Evolutionary conservation across 64 coral and sea anemone species (phyloP).

Genomic region (Platygyra sinensis): DNA sequence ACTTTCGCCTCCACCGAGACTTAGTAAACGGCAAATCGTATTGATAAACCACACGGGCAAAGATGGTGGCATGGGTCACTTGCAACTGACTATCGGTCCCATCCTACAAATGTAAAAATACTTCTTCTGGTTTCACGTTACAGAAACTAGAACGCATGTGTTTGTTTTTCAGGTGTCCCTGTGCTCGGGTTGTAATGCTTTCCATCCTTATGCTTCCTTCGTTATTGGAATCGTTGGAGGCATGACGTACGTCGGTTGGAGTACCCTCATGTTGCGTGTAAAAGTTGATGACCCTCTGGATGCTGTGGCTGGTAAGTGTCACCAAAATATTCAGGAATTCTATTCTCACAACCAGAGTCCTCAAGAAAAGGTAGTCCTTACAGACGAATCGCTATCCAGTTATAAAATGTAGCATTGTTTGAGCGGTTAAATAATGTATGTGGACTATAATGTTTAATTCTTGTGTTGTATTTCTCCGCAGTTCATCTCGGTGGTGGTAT

Average conservation of each 20-base stretch:
- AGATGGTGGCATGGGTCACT: too few species aligned
- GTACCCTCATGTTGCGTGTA: constrained; percentile 40
- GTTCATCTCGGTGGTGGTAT: constrained; percentile 89
- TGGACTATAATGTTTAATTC: too few species aligned
- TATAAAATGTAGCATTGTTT: too few species aligned
- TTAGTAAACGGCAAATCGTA: too few species aligned
- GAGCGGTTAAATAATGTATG: too few species aligned
- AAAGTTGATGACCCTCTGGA: constrained; percentile 78
- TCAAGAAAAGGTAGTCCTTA: too few species aligned
- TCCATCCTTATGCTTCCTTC: constrained; percentile 68
- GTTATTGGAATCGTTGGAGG: constrained; percentile 76
- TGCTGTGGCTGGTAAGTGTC: constrained; percentile 59
- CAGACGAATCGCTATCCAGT: too few species aligned
- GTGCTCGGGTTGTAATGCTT: constrained; percentile 77
- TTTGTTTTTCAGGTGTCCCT: constrained; percentile 71
- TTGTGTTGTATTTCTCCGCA: neutral
- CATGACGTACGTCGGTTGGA: constrained; percentile 69
- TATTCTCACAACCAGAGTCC: too few species aligned
- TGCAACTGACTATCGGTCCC: too few species aligned
- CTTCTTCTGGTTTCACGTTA: neutral
- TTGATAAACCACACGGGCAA: too few species aligned
- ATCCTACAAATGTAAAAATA: too few species aligned
- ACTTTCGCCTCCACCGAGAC: too few species aligned
- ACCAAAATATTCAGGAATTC: neutral
- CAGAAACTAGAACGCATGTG: neutral